Percentiles rank a stretch among this genome's conserved stretches.
phyloP scores from a whole-genome alignment of 1,140 invertebrate genomes.

The Zaprionus taronus region DNA sequence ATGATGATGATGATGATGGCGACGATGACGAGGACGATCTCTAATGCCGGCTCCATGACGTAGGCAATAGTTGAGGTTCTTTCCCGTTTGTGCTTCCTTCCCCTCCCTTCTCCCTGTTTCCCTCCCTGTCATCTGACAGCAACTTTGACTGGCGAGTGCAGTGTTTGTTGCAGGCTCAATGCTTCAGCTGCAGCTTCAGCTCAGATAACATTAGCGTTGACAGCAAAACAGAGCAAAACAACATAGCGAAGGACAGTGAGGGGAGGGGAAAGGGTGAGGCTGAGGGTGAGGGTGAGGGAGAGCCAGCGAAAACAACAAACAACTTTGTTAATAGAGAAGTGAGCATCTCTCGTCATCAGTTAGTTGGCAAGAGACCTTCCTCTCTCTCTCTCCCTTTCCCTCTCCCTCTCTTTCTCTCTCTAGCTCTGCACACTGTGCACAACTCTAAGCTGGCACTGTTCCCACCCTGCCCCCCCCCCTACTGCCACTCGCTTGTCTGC shows the following conservation, averaged over 20 bases:
- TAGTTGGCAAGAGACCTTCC: slow-evolving; percentile 1
- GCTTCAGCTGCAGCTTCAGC: slow-evolving; percentile 30
- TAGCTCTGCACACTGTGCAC: background rate
- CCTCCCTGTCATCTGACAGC: background rate
- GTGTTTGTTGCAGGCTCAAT: slow-evolving; percentile 31
- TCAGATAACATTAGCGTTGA: slow-evolving; percentile 69
- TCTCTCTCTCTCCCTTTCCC: background rate
- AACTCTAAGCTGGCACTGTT: background rate
- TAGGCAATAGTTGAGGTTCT: slow-evolving; percentile 18
- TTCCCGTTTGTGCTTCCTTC: too few species aligned
- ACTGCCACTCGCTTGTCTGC: background rate
- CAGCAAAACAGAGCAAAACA: slow-evolving; percentile 38
- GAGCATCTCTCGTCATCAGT: slow-evolving; percentile 1
- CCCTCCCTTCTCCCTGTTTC: background rate
- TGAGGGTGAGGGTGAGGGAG: background rate
- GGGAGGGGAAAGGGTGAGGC: background rate
- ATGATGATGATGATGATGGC: slow-evolving; percentile 12
- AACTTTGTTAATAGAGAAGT: slow-evolving; percentile 7
- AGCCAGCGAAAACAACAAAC: slow-evolving; percentile 9
- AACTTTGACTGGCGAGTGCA: background rate
- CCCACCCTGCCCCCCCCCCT: background rate
- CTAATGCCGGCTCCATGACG: slow-evolving; percentile 33
- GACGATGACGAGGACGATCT: slow-evolving; percentile 42
- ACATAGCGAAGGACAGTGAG: slow-evolving; percentile 38
- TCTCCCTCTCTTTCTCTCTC: too few species aligned